Percentiles rank a stretch among this genome's conserved stretches.
Conservation (phyloP, 2,797 vertebrate genomes). For the Psittacula echo region DNA sequence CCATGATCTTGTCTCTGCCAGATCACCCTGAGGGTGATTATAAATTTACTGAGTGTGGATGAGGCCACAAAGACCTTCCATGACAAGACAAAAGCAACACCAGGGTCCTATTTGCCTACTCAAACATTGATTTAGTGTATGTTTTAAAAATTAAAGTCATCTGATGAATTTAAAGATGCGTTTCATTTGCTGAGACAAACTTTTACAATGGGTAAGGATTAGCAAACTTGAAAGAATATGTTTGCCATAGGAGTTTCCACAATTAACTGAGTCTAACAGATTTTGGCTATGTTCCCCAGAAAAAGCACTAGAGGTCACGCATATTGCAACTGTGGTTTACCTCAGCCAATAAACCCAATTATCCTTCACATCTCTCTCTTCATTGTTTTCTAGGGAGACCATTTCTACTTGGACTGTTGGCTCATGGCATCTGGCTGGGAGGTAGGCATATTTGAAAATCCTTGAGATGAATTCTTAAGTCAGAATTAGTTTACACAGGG, state of each 20-base stretch:
- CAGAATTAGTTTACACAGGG: neutral
- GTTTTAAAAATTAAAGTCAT: neutral
- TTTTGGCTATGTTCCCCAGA: neutral
- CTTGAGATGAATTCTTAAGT: neutral
- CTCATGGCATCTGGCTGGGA: neutral
- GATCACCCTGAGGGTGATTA: neutral
- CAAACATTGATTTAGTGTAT: neutral
- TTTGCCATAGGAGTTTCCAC: neutral
- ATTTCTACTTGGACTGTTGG: neutral
- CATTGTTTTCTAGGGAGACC: neutral
- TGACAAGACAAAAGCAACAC: constrained; percentile 8
- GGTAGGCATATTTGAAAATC: neutral
- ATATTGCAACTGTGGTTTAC: neutral
- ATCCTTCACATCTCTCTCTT: neutral
- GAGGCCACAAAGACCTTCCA: constrained; percentile 3
- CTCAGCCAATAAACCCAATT: constrained; percentile 3
- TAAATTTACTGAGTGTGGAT: neutral
- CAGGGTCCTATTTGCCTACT: neutral
- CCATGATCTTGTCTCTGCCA: neutral
- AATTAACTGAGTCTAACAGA: neutral
- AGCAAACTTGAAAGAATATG: neutral
- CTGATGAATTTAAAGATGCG: neutral
- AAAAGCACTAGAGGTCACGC: neutral
- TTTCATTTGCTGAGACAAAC: neutral
- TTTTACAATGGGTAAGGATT: neutral